Percentiles rank a stretch among this genome's conserved stretches.
Conservation (phyloP, 2,888 invertebrate genomes). For the Clunio marinus region DNA sequence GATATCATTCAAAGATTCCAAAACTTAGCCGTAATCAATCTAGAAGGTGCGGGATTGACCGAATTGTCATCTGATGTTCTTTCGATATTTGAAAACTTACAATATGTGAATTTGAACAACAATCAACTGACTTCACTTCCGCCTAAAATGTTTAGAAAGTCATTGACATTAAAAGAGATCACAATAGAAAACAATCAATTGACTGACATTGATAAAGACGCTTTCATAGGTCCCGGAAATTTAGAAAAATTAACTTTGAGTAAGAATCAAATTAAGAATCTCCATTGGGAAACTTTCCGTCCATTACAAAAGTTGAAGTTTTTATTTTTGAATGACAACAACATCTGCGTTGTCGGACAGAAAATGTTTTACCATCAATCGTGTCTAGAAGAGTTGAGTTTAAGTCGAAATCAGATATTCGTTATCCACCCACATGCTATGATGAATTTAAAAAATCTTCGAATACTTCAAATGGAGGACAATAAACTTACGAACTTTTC, state of each 20-base stretch:
- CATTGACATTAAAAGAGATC: neutral
- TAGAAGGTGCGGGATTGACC: conserved; percentile 20
- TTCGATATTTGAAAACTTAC: neutral
- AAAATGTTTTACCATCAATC: conserved; percentile 17
- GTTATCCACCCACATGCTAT: conserved; percentile 23
- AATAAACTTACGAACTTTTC: conserved; percentile 25
- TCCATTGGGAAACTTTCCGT: conserved; percentile 33
- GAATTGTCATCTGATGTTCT: conserved; percentile 29
- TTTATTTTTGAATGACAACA: neutral
- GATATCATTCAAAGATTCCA: conserved; percentile 17
- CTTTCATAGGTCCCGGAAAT: conserved; percentile 30
- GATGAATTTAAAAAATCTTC: conserved; percentile 15
- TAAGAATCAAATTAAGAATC: conserved; percentile 6
- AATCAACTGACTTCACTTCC: conserved; percentile 22
- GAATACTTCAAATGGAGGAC: conserved; percentile 13
- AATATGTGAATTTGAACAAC: conserved; percentile 14
- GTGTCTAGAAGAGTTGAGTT: conserved; percentile 24
- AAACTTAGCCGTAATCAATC: neutral
- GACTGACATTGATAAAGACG: conserved; percentile 15
- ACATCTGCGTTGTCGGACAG: conserved; percentile 16
- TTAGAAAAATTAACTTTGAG: neutral
- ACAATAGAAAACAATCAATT: conserved; percentile 18
- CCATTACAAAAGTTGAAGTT: conserved; percentile 1
- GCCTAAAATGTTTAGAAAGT: conserved; percentile 2
- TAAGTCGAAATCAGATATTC: conserved; percentile 19